phyloP scores from a whole-genome alignment of 2,113 vertebrate species.

The Carassius auratus region DNA sequence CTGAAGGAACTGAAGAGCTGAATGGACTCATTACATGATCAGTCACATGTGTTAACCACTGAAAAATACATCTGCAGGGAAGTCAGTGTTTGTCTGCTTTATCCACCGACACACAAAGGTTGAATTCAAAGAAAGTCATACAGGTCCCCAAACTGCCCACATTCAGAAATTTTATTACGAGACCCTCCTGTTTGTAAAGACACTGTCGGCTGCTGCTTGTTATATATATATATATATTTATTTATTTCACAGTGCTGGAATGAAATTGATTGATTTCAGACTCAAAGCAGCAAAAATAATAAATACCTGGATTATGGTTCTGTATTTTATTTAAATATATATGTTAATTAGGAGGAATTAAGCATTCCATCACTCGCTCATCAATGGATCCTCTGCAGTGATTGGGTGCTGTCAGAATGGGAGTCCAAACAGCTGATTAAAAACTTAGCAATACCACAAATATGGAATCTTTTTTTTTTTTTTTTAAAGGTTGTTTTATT shows the following conservation, averaged over 20 bases:
- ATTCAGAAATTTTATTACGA: background rate
- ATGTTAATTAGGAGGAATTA: no score
- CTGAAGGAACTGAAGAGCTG: background rate
- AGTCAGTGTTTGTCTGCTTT: background rate
- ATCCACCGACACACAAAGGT: background rate
- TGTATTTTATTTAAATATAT: no score
- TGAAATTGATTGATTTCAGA: background rate
- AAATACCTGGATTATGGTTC: background rate
- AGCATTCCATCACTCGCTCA: no score
- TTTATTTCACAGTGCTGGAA: background rate
- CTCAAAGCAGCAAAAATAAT: background rate
- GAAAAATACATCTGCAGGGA: background rate
- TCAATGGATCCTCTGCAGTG: no score
- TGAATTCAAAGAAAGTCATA: background rate
- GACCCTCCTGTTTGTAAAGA: background rate
- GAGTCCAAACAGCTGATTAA: no score
- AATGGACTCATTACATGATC: background rate
- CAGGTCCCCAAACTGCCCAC: conserved; percentile 1
- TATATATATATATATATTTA: no score
- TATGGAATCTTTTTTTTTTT: no score
- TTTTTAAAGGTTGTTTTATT: no score
- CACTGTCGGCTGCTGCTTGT: background rate
- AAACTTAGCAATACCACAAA: no score
- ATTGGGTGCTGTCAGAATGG: no score
- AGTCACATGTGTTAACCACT: background rate